These are phyloP conservation scores for Notoglanidium macrostoma DNA, from an alignment of 2,797 vertebrate species.

Conservation along the genomic window DNA sequence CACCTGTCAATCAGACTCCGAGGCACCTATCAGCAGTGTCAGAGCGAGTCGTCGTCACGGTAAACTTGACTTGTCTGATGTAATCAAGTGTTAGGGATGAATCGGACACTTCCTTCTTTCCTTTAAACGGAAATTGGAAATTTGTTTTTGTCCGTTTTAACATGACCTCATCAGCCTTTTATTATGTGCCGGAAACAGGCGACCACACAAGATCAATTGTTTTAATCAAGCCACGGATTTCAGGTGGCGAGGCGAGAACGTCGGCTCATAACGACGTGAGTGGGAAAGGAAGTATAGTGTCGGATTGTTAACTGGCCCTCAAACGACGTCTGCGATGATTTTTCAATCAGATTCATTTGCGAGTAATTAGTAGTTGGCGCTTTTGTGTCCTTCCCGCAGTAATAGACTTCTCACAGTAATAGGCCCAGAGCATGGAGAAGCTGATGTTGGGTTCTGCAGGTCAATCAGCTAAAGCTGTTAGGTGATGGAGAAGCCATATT, in stretches of 20 bases:
- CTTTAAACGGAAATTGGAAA: background rate
- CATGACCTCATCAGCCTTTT: conserved; percentile 29
- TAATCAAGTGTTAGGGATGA: background rate
- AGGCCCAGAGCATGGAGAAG: background rate
- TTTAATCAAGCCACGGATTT: conserved; percentile 49
- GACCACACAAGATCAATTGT: conserved; percentile 42
- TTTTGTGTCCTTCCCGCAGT: background rate
- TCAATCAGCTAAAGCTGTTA: conserved; percentile 19
- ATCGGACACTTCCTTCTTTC: background rate
- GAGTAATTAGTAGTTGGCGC: conserved; percentile 46
- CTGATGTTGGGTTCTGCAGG: background rate
- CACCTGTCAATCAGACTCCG: conserved; percentile 6
- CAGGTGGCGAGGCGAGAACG: conserved; percentile 4
- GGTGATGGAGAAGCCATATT: conserved; percentile 10
- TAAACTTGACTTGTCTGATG: background rate
- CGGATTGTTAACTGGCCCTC: conserved; percentile 18
- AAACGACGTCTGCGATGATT: conserved; percentile 30
- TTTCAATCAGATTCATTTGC: conserved; percentile 35
- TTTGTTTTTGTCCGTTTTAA: background rate
- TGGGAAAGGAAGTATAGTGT: conserved; percentile 29
- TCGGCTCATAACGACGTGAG: conserved; percentile 29
- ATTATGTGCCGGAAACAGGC: conserved; percentile 8
- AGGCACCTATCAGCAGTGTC: background rate
- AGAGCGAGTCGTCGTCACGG: background rate
- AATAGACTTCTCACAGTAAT: conserved; percentile 14